Evolutionary conservation across 2,113 vertebrate species (phyloP).

Genomic region (Ictalurus furcatus): DNA sequence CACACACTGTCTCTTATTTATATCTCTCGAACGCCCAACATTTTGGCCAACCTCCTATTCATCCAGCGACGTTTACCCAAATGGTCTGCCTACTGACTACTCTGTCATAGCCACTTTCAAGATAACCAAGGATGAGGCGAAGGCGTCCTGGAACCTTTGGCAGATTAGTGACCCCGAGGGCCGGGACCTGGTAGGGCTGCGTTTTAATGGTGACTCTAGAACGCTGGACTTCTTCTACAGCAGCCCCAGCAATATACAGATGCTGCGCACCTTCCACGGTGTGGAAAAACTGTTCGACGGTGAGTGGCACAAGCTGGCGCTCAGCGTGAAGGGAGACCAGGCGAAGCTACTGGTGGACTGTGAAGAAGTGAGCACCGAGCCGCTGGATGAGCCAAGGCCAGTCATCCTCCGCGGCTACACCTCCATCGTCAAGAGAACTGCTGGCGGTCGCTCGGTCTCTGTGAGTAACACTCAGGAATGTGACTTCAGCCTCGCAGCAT

Average conservation of each 20-base stretch:
- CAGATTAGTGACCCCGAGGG: slow-evolving; percentile 71
- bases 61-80: slow-evolving; percentile 66
- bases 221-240: slow-evolving; percentile 70
- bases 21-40: neutral
- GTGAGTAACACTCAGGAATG: slow-evolving; percentile 49
- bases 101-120: slow-evolving; percentile 74
- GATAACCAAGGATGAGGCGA: slow-evolving; percentile 60
- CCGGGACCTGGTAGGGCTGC: slow-evolving; percentile 63
- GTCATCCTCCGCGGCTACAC: slow-evolving; percentile 59
- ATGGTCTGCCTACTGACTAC: slow-evolving; percentile 72
- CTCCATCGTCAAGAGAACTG: slow-evolving; percentile 68
- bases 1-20: neutral
- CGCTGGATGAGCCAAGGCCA: slow-evolving; percentile 57
- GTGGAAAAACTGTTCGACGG: slow-evolving; percentile 70
- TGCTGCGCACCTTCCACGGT: slow-evolving; percentile 64
- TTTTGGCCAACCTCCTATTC: neutral
- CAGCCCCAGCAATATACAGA: slow-evolving; percentile 51
- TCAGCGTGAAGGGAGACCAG: slow-evolving; percentile 67
- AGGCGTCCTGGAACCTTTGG: slow-evolving; percentile 72
- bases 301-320: slow-evolving; percentile 73
- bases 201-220: slow-evolving; percentile 63
- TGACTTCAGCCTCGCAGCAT: neutral
- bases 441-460: slow-evolving; percentile 60
- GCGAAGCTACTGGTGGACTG: slow-evolving; percentile 71
- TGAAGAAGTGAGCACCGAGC: slow-evolving; percentile 62